These are phyloP conservation scores for Nomada fucata DNA, from an alignment of 2,888 invertebrate genomes.

Conservation along the genomic window DNA sequence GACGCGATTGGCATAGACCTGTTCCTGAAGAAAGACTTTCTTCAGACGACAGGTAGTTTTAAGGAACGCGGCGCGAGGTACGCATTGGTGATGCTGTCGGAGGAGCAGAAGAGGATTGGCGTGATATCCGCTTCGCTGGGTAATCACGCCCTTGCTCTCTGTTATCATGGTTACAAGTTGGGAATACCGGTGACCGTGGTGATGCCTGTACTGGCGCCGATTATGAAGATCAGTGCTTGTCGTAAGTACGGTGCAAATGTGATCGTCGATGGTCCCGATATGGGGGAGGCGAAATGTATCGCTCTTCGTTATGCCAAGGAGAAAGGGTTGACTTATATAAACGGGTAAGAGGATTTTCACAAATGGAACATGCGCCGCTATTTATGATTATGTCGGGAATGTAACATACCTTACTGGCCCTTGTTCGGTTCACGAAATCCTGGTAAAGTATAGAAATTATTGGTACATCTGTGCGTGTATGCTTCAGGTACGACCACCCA, in stretches of 20 bases:
- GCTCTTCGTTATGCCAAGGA: constrained; percentile 92
- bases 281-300: constrained; percentile 92
- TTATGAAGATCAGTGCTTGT: constrained; percentile 97
- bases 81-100: constrained; percentile 90
- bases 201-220: constrained; percentile 97
- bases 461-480: background rate
- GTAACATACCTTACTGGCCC: too few relatives aligned
- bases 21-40: constrained; percentile 96
- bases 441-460: background rate
- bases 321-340: constrained; percentile 91
- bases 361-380: background rate
- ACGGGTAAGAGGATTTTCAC: constrained; percentile 88
- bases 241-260: constrained; percentile 93
- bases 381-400: background rate
- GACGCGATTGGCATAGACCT: constrained; percentile 92
- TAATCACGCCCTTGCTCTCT: constrained; percentile 94
- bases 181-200: constrained; percentile 90
- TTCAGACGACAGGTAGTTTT: constrained; percentile 98
- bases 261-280: constrained; percentile 92
- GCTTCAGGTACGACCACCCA: constrained; percentile 94
- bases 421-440: too few relatives aligned
- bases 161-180: constrained; percentile 89
- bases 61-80: constrained; percentile 97
- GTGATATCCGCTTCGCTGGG: constrained; percentile 97
- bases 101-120: constrained; percentile 90